These are phyloP conservation scores for Yoshiicerus persimilis DNA, from an alignment of 1,140 invertebrate species.

Conservation along the genomic window DNA sequence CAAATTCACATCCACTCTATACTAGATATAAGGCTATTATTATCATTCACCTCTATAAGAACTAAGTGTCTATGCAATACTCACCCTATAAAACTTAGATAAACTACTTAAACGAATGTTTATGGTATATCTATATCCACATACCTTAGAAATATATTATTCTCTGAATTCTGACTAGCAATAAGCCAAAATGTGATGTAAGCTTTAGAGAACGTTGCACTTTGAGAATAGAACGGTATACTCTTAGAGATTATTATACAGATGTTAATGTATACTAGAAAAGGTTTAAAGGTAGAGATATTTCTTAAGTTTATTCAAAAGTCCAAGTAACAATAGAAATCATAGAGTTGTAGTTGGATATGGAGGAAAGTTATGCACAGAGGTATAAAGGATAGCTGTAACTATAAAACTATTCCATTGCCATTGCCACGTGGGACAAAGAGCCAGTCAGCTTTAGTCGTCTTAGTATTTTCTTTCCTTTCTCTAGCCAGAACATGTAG, in stretches of 20 bases:
- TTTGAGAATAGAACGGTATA: background rate
- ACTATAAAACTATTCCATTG: background rate
- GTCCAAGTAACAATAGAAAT: background rate
- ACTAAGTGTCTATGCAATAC: background rate
- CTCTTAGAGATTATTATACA: background rate
- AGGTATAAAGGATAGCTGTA: background rate
- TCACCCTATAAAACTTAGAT: background rate
- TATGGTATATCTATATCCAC: background rate
- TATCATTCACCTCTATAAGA: background rate
- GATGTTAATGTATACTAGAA: background rate
- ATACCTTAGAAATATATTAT: background rate
- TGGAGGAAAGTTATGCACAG: background rate
- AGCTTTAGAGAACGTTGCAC: background rate
- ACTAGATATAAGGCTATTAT: background rate
- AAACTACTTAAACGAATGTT: background rate
- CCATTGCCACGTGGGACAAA: constrained; percentile 17
- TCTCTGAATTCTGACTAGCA: background rate
- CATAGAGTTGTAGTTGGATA: background rate
- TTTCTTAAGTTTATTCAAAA: background rate
- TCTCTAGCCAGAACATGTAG: background rate
- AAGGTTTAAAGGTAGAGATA: background rate
- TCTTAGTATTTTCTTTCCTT: constrained; percentile 3
- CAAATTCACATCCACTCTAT: background rate
- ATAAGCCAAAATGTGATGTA: background rate
- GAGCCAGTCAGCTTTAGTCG: background rate